Conservation (phyloP, 2,888 invertebrate genomes). For the Eudemis profundana region DNA sequence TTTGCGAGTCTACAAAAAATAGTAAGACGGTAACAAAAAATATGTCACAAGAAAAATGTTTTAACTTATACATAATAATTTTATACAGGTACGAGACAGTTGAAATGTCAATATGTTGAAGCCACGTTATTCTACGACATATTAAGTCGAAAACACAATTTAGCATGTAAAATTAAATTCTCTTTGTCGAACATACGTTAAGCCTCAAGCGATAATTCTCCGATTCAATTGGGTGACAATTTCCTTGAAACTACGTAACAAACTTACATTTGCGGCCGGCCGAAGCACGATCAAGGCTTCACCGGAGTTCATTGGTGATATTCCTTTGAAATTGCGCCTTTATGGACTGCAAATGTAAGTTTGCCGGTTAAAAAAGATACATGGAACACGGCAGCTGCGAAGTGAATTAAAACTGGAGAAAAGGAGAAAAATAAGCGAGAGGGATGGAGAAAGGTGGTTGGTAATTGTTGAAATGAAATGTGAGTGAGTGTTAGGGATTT, state of each 20-base stretch:
- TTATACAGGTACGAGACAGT: too few species aligned
- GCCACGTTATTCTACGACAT: neutral
- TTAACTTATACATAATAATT: too few species aligned
- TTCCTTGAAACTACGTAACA: constrained; percentile 25
- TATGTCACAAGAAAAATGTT: too few species aligned
- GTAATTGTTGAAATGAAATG: constrained; percentile 21
- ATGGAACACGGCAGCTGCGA: constrained; percentile 26
- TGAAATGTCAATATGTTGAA: neutral
- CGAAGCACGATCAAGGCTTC: neutral
- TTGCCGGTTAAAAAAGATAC: constrained; percentile 22
- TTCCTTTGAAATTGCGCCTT: neutral
- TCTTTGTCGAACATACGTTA: constrained; percentile 10
- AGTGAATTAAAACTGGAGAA: constrained; percentile 22
- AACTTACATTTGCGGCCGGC: constrained; percentile 9
- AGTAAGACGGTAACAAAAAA: too few species aligned
- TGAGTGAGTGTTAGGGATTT: neutral
- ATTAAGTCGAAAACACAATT: neutral
- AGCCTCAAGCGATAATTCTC: constrained; percentile 13
- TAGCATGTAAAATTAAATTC: neutral
- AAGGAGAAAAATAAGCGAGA: constrained; percentile 13
- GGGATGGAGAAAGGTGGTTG: neutral
- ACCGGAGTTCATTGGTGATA: neutral
- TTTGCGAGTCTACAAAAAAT: too few species aligned
- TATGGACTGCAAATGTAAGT: constrained; percentile 5
- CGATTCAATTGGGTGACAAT: constrained; percentile 24